Evolutionary conservation across 2,888 invertebrate genomes (phyloP).

Genomic region (Agrotis clavis): DNA sequence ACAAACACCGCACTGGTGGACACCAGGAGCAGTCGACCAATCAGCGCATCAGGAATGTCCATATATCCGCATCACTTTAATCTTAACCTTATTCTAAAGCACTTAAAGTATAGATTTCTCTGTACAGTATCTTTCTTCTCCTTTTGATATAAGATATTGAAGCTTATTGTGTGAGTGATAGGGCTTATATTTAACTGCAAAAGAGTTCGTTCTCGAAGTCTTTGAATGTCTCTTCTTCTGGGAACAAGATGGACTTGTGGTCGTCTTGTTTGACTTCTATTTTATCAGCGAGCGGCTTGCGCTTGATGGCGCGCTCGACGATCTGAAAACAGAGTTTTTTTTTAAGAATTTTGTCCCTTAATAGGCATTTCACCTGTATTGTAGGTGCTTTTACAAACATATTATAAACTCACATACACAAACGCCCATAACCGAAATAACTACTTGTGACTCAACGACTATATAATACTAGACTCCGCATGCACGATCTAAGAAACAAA

Average conservation of each 20-base stretch:
- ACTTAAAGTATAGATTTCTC: conserved; percentile 66
- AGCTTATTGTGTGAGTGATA: conserved; percentile 9
- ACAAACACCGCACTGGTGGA: conserved; percentile 88
- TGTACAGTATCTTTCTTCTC: conserved; percentile 91
- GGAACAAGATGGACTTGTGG: conserved; percentile 92
- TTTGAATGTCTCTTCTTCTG: conserved; percentile 90
- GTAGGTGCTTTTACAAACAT: too few species aligned
- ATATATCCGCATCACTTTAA: conserved; percentile 77
- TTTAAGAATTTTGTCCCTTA: too few species aligned
- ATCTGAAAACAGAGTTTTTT: conserved; percentile 81
- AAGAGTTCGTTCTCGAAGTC: conserved; percentile 93
- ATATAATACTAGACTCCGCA: too few species aligned
- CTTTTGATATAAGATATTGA: conserved; percentile 20
- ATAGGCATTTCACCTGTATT: too few species aligned
- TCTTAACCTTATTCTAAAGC: conserved; percentile 13
- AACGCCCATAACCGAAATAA: too few species aligned
- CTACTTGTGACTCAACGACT: too few species aligned
- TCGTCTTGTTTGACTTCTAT: conserved; percentile 82
- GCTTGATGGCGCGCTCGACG: conserved; percentile 90
- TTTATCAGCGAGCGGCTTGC: conserved; percentile 84
- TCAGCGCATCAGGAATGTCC: conserved; percentile 90
- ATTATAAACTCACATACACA: too few species aligned
- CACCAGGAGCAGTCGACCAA: conserved; percentile 91
- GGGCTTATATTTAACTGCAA: conserved; percentile 79
- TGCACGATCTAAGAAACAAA: too few species aligned